Percentiles rank a stretch among this genome's conserved stretches.
These are phyloP conservation scores for Torymus auratus DNA, from an alignment of 2,888 invertebrate genomes.

Conservation along the genomic window DNA sequence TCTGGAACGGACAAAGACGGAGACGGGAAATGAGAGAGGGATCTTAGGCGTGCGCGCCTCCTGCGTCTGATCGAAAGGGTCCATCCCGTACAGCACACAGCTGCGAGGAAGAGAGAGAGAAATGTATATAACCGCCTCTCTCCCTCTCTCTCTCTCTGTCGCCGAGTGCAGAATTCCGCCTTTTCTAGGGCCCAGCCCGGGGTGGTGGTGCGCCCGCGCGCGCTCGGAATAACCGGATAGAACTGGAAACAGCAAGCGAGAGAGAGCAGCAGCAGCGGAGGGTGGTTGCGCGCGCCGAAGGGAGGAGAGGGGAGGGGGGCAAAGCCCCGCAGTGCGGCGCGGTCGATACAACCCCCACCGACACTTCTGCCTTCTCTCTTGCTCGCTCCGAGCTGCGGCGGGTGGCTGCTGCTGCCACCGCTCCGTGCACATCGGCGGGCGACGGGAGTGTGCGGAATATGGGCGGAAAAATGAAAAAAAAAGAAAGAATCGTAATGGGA, in stretches of 20 bases:
- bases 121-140: neutral
- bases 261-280: conserved; percentile 14
- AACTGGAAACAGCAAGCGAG: conserved; percentile 54
- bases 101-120: neutral
- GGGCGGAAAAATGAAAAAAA: neutral
- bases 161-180: conserved; percentile 13
- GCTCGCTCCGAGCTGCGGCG: neutral
- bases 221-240: conserved; percentile 56
- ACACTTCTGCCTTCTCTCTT: conserved; percentile 31
- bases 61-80: conserved; percentile 31
- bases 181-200: conserved; percentile 25
- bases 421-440: neutral
- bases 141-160: neutral
- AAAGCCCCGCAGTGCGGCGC: conserved; percentile 77
- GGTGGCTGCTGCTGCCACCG: too few species aligned
- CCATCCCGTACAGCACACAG: neutral
- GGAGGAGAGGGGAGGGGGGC: conserved; percentile 67
- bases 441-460: conserved; percentile 2
- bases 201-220: conserved; percentile 24
- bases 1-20: neutral
- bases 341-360: conserved; percentile 74
- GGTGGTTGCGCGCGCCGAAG: conserved; percentile 35
- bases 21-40: conserved; percentile 9
- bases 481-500: neutral
- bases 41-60: neutral